phyloP scores from a whole-genome alignment of 2,888 invertebrate genomes.

The Deilephila porcellus region DNA sequence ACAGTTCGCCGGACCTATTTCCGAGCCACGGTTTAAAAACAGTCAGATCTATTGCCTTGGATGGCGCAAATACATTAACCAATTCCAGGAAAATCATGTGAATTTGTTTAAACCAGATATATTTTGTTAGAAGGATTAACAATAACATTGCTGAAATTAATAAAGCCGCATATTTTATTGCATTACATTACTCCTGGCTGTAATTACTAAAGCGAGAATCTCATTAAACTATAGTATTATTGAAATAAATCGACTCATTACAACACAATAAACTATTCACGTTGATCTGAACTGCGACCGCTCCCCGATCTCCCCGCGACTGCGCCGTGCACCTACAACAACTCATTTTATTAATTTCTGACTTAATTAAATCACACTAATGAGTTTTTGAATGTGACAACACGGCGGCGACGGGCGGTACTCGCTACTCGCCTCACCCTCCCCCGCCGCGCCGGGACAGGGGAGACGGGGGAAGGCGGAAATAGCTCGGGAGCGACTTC shows the following conservation, averaged over 20 bases:
- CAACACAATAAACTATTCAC: not conserved
- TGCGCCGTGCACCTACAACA: not conserved
- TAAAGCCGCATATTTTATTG: not conserved
- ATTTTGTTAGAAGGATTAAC: not conserved
- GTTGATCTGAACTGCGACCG: not conserved
- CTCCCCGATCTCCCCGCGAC: not conserved
- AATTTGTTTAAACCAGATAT: too few species aligned
- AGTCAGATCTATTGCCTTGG: too few species aligned
- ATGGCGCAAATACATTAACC: too few species aligned
- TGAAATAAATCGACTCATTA: not conserved
- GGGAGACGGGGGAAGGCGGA: conserved; percentile 11
- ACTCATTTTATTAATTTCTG: conserved; percentile 16
- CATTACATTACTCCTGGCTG: not conserved
- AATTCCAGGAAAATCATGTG: too few species aligned
- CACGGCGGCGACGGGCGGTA: not conserved
- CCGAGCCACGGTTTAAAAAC: too few species aligned
- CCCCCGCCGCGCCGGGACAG: not conserved
- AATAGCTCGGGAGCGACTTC: conserved; percentile 32
- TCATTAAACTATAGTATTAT: not conserved
- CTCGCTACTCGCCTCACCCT: not conserved
- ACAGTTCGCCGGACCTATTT: too few species aligned
- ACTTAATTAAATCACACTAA: conserved; percentile 22
- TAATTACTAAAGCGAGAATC: not conserved
- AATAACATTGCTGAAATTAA: not conserved
- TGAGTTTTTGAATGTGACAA: conserved; percentile 22